Evolutionary conservation across 2,113 vertebrate species (phyloP), one percentile per base, ranked within the genome.

Genomic region (Ariopsis seemanni): DNA sequence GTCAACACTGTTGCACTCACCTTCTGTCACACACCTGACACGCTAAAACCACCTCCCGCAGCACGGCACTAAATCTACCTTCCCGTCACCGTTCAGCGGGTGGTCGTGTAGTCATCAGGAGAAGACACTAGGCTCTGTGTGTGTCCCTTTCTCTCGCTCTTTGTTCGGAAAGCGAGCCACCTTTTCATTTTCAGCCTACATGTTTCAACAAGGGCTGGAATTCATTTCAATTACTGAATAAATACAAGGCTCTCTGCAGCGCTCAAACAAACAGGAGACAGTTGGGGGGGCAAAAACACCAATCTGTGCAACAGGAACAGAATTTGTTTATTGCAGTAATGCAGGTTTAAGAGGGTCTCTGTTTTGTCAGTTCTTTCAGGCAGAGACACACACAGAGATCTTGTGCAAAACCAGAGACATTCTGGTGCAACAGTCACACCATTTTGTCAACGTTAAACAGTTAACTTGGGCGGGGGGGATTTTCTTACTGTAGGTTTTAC

Each of bases 1-100:
- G 94, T 95, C 93, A 82, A 58, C 67, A 62, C 63, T 69, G 22
- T 71, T 85, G 69, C 84, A 42, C 84, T 88, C 77, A 86, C 81
- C 83, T 58, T 53, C 30, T 80, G 65, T 74, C 27, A 69, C 86
- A 81, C 14, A 14, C 78, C 25, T 15, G n/a, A 74, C 60, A 72
- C 34, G 1, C 63, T 50, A 75, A 48, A 34, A 34, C 78, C 84
- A 65, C 25, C 50, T n/a, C n/a, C 30, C 60, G 1, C 30, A 5
- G 34, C 57, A 67, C 72, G 6, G 82, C 58, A 17, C 82, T 42
- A 62, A 74, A 85, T 48, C 57, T 57, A 27, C 22, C 30, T 34
- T 17, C 55, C n/a, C 1, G 7, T 20, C 78, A 58, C 17, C 3
- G 55, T 5, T 22, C 58, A 58, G 17, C 27, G 17, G 52, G 25